A percentile compares a stretch with the other conserved stretches of the same genome.
Conservation (phyloP, 2,113 vertebrate species). For the Prolemur simus region DNA sequence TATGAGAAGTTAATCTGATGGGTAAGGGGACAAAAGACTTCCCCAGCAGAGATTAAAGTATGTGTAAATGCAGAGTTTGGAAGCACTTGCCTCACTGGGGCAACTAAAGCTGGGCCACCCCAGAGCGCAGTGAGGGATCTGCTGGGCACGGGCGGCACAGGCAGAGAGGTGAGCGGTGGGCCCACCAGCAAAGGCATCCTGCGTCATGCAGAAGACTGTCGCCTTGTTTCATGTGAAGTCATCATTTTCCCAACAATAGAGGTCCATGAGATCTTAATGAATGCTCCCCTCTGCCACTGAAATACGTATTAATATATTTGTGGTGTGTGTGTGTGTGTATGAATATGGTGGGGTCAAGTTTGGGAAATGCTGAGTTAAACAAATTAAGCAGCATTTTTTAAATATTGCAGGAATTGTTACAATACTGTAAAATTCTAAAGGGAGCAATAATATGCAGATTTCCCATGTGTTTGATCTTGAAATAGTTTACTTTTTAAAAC, state of each 20-base stretch:
- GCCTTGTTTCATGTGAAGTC: not conserved
- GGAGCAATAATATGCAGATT: not conserved
- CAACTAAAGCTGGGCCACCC: not conserved
- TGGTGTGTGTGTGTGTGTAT: rapidly evolving
- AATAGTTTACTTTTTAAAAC: not conserved
- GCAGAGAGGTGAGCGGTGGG: not conserved
- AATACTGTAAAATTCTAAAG: not conserved
- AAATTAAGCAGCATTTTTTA: not conserved
- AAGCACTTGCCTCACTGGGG: not conserved
- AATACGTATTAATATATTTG: not conserved
- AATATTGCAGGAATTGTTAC: not conserved
- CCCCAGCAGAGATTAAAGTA: not conserved
- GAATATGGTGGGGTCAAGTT: not conserved
- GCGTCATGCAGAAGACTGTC: not conserved
- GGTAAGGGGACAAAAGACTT: not conserved
- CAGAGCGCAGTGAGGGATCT: too few species aligned
- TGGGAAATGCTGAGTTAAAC: not conserved
- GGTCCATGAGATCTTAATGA: not conserved
- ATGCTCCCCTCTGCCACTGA: not conserved
- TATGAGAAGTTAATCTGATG: not conserved
- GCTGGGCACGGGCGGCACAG: too few species aligned
- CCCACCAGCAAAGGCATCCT: not conserved
- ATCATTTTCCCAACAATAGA: not conserved
- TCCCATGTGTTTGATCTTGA: not conserved
- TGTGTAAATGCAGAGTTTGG: not conserved